Base-by-base conservation (phyloP, 1,140 invertebrate species). In the Drosophila quadrilineata region DNA sequence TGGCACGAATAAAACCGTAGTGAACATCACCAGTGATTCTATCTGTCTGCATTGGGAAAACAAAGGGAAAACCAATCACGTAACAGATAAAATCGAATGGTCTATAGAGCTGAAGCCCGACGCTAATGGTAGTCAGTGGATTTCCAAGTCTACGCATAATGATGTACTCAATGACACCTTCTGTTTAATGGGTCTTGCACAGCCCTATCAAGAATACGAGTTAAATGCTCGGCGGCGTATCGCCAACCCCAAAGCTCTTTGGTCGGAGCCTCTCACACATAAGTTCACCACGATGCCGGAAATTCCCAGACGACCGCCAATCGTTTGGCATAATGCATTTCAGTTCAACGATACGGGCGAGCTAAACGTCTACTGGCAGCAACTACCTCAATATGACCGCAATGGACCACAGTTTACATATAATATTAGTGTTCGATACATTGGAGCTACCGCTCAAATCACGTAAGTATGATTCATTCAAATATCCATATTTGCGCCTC, bases 301-400 rank as follows among this genome's bases (percentile, higher is more conserved):
- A 0, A 16, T 8, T 1, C 57, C 64, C 0, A 10, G 21, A 1
- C 14, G 41, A 2, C 58, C 58, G 1, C 58, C 64, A 6, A 2
- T 0, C 9, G 21, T 59, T 1, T 65, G 62, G 62, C 6, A 16
- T 1, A 8, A 21, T 5, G 29, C 45, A n/a, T 65, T 59, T 35
- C 29, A 58, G 10, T 26, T 29, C n/a, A 9, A 1, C 1, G 17
- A 24, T 16, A 8, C 1, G 0, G 1, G 2, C 1, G 40, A 41
- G 9, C 16, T 77, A 4, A 16, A 5, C 9, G 49, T 79, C 14
- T 58, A 53, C 33, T 77, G 75, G 75, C 17, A 35, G 4, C 65
- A 41, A 16, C n/a, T 79, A 0, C 2, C 9, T 0, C 0, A 14
- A 1, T 0, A 24, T 5, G 35, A 77, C 4, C 17, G n/a, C 26